Evolutionary conservation across 1,140 invertebrate species (phyloP).

Genomic region (Caenorhabditis inopinata): DNA sequence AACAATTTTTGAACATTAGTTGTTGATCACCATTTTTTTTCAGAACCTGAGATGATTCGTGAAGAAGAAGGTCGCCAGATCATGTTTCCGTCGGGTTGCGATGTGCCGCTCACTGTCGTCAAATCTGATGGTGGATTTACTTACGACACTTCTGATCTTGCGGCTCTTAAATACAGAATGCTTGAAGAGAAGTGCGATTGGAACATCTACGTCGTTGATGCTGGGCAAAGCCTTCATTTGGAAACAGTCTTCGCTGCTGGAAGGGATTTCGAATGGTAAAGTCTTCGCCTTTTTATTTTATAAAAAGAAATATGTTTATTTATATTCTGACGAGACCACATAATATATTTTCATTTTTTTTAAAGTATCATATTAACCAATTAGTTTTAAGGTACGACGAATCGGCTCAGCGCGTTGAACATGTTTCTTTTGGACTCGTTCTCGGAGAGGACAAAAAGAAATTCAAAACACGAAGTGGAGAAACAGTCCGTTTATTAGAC

Average conservation of each 20-base stretch:
- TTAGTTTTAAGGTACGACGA: constrained; percentile 53
- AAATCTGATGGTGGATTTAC: constrained; percentile 98
- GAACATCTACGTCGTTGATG: constrained; percentile 92
- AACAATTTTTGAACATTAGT: neutral
- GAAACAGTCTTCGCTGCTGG: constrained; percentile 70
- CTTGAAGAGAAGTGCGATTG: constrained; percentile 84
- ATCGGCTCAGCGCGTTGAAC: constrained; percentile 73
- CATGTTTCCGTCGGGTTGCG: constrained; percentile 75
- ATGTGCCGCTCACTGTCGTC: constrained; percentile 85
- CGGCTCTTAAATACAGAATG: constrained; percentile 78
- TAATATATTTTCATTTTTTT: too few species aligned
- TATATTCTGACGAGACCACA: too few species aligned
- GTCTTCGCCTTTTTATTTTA: too few species aligned
- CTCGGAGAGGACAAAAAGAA: constrained; percentile 95
- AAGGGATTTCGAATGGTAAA: constrained; percentile 58
- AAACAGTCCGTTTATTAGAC: constrained; percentile 85
- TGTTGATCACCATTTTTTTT: too few species aligned
- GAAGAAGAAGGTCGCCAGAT: constrained; percentile 89
- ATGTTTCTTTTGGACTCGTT: constrained; percentile 93
- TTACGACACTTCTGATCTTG: constrained; percentile 97
- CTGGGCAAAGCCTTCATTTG: constrained; percentile 76
- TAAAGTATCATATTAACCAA: too few species aligned
- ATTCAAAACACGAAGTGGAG: constrained; percentile 96
- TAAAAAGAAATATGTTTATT: too few species aligned
- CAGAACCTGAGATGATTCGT: constrained; percentile 70